Evolutionary conservation across 2,113 vertebrate genomes (phyloP), one percentile per base, ranked within the genome.

Genomic region (Pardalotus punctatus): DNA sequence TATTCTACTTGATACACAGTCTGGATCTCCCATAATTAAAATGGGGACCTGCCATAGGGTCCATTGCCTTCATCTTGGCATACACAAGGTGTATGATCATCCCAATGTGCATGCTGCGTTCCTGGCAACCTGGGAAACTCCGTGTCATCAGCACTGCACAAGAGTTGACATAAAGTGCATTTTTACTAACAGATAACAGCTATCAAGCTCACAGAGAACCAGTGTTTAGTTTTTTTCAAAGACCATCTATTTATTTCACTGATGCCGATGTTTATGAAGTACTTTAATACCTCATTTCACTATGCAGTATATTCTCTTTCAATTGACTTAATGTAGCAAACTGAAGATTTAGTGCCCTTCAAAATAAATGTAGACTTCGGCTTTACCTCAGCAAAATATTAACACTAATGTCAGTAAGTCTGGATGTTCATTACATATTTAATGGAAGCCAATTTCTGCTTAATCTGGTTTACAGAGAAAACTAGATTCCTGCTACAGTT

Each of bases 31-130:
- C 23, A 11, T 19, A 12, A 61, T 10, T 47, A 33, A 81, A 56
- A 70, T 5, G 4, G 16, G 23, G 79, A 10, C 12, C 24, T 36
- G 8, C 19, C 36, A 12, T 3, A 33, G 27, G 50, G 29, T 80
- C 40, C 2, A 3, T 22, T 45, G 18, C 28, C 35, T 45, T 72
- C 31, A 36, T 48, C 15, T 36, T 80, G 35, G 20, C 6, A 2
- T 42, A 62, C 6, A 3, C 33, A 60, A 67, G 16, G n/a, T 35
- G n/a, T 45, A 57, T 54, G 31, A 80, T 45, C 70, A 82, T 11
- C 0, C 0, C 38, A 33, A 48, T 1, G 0, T 8, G 13, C 53
- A 45, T 4, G 0, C 28, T 50, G 56, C 2, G 0, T 12, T 82
- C 76, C 80, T 3, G 1, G 35, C 0, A 2, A 80, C 33, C 20